A percentile compares a stretch with the other conserved stretches of the same genome.
phyloP scores from a whole-genome alignment of 2,888 invertebrate genomes.

The Drosophila conformis region DNA sequence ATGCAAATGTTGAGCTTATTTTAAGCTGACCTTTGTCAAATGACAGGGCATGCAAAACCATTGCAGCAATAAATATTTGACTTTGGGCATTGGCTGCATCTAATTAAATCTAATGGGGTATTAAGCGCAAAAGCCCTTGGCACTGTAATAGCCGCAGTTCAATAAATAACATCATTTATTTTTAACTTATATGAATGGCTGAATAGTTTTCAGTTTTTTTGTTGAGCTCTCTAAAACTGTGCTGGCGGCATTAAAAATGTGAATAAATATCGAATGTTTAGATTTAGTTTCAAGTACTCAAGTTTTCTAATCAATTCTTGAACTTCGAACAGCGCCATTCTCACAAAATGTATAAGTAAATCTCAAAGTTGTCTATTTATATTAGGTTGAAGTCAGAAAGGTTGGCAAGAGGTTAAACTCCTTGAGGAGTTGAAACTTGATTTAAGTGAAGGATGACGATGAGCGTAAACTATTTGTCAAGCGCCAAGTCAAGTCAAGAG shows the following conservation, averaged over 20 bases:
- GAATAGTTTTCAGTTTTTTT: neutral
- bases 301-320: neutral
- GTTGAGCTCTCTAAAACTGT: neutral
- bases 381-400: neutral
- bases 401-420: neutral
- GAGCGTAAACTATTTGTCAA: conserved; percentile 1
- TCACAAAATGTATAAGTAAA: too few relatives aligned
- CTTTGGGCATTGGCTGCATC: conserved; percentile 7
- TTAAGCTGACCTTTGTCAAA: neutral
- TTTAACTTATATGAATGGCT: neutral
- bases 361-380: neutral
- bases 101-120: conserved; percentile 2
- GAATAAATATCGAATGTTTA: neutral
- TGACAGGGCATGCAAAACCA: neutral
- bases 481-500: neutral
- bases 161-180: neutral
- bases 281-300: neutral
- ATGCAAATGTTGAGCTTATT: neutral
- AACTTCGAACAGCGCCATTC: neutral
- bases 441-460: neutral
- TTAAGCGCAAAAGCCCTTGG: neutral
- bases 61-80: conserved; percentile 8
- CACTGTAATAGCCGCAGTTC: neutral
- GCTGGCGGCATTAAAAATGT: neutral
- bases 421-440: neutral